Evolutionary conservation across 2,888 invertebrate species (phyloP).

Genomic region (Lumbricus terrestris): DNA sequence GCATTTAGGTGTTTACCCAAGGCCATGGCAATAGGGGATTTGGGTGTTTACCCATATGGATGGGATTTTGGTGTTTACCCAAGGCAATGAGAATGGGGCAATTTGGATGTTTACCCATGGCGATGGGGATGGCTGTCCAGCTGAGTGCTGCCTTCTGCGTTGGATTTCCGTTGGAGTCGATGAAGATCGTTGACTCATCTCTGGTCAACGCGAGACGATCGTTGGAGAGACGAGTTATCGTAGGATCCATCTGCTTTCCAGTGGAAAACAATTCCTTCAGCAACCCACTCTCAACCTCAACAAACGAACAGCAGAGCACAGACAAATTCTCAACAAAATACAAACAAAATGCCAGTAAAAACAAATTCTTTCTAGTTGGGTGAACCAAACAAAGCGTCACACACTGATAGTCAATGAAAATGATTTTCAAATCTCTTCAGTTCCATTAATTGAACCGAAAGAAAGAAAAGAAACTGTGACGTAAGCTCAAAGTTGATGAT

Average conservation of each 20-base stretch:
- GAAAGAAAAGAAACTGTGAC: background rate
- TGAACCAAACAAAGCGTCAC: background rate
- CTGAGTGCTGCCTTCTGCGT: conserved; percentile 71
- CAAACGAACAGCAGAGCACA: background rate
- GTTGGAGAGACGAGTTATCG: conserved; percentile 59
- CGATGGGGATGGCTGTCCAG: conserved; percentile 76
- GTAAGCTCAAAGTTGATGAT: background rate
- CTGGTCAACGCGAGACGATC: conserved; percentile 73
- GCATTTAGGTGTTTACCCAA: conserved; percentile 45
- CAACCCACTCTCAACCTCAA: conserved; percentile 61
- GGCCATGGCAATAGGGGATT: conserved; percentile 66
- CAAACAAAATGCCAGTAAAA: too few species aligned
- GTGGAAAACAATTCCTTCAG: conserved; percentile 78
- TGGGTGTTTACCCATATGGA: conserved; percentile 52
- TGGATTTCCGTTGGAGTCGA: conserved; percentile 73
- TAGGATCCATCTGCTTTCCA: conserved; percentile 53
- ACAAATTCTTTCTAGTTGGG: conserved; percentile 83
- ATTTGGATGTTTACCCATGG: conserved; percentile 48
- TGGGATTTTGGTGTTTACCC: conserved; percentile 71
- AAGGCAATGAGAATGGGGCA: background rate
- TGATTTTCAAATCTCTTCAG: background rate
- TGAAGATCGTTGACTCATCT: conserved; percentile 82
- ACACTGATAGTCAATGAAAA: background rate
- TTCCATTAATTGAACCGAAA: background rate
- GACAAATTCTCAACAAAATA: background rate